Percentiles rank a stretch among this genome's conserved stretches.
Conservation (phyloP, 2,113 vertebrate species). For the Spermophilus dauricus region DNA sequence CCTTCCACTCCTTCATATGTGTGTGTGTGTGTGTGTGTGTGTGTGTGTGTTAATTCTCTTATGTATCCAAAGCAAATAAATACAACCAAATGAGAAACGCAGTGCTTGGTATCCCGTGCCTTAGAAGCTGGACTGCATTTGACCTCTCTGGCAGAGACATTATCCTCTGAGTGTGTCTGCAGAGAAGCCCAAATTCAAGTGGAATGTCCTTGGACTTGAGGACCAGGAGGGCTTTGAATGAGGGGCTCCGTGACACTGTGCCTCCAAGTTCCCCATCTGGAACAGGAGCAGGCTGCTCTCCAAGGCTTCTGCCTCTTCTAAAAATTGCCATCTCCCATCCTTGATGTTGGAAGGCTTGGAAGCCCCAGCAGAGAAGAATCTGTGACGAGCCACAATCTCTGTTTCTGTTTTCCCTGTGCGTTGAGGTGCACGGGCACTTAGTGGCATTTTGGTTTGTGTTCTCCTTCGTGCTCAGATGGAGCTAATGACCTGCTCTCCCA, state of each 20-base stretch:
- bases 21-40: not conserved
- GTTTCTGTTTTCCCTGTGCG: not conserved
- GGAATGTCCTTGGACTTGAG: not conserved
- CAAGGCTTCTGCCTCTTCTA: not conserved
- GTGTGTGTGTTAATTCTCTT: not conserved
- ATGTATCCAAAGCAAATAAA: not conserved
- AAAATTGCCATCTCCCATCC: not conserved
- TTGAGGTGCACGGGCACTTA: not conserved
- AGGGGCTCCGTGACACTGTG: not conserved
- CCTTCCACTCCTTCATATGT: not conserved
- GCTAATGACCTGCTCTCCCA: not conserved
- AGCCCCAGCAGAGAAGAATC: not conserved
- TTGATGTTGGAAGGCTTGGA: slow-evolving; percentile 35
- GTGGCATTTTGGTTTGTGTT: not conserved
- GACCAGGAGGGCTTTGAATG: not conserved
- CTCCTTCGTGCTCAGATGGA: not conserved
- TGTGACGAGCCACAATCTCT: not conserved
- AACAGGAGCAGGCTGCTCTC: not conserved
- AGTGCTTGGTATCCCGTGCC: not conserved
- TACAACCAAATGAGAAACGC: not conserved
- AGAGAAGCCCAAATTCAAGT: not conserved
- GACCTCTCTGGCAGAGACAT: not conserved
- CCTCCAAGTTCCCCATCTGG: not conserved
- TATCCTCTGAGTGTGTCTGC: not conserved
- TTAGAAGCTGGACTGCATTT: not conserved